A percentile compares a stretch with the other conserved stretches of the same genome.
phyloP scores from a whole-genome alignment of 2,113 vertebrate species.

The Isichthys henryi region DNA sequence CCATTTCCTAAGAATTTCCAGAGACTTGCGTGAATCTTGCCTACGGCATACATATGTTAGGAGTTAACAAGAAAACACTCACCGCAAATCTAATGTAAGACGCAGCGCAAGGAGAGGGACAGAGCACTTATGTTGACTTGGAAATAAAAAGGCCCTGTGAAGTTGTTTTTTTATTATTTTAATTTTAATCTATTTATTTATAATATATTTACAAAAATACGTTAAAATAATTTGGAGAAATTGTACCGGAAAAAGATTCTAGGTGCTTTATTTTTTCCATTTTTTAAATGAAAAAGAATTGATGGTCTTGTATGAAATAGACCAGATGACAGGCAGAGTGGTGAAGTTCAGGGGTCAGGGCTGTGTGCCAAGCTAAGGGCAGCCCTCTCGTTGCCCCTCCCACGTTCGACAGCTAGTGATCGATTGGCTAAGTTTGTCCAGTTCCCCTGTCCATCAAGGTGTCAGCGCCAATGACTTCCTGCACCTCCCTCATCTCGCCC shows the following conservation, averaged over 20 bases:
- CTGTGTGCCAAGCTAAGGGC: neutral
- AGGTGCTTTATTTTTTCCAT: neutral
- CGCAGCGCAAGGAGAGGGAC: conserved; percentile 23
- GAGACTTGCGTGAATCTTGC: conserved; percentile 68
- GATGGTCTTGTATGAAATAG: neutral
- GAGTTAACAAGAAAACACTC: conserved; percentile 70
- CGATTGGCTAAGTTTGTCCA: conserved; percentile 63
- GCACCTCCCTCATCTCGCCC: conserved; percentile 18
- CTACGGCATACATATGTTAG: conserved; percentile 74
- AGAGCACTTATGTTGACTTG: conserved; percentile 10
- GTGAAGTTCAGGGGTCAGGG: neutral
- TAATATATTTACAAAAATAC: neutral
- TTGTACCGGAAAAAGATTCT: neutral
- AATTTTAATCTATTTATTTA: neutral
- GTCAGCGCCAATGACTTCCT: conserved; percentile 59
- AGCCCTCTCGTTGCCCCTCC: neutral
- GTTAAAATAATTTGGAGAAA: neutral
- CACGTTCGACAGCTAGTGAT: conserved; percentile 52
- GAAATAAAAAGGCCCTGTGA: conserved; percentile 10
- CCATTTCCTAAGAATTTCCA: conserved; percentile 64
- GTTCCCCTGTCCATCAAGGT: conserved; percentile 42
- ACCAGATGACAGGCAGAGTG: neutral
- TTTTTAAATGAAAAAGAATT: neutral
- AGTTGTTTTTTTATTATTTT: neutral
- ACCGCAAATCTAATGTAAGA: conserved; percentile 57